phyloP scores from a whole-genome alignment of 2,797 vertebrate species.

The Coregonus ussuriensis region DNA sequence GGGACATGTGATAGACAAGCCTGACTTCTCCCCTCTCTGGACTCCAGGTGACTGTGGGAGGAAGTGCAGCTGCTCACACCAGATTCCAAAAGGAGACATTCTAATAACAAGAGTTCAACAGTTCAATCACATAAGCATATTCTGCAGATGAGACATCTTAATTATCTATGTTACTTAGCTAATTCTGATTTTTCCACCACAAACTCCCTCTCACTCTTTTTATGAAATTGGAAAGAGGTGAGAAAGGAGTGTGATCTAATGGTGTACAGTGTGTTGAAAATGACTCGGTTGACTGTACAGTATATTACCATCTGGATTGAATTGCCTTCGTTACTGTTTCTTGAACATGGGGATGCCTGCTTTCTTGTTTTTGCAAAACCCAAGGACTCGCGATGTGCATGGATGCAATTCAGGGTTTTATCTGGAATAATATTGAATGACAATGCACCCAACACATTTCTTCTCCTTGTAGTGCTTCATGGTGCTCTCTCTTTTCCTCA shows the following conservation, averaged over 20 bases:
- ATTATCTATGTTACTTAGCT: no score
- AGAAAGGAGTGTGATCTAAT: constrained; percentile 11
- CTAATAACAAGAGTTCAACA: no score
- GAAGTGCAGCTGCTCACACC: no score
- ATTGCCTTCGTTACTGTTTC: background rate
- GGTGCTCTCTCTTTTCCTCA: background rate
- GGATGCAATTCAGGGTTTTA: constrained; percentile 20
- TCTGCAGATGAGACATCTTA: no score
- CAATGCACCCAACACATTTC: background rate
- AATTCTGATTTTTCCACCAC: no score
- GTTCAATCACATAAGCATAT: no score
- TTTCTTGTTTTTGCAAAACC: background rate
- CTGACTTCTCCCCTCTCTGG: no score
- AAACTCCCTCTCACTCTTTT: constrained; percentile 4
- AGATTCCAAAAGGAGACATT: no score
- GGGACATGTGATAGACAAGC: no score
- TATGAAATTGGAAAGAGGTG: background rate
- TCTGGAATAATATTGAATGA: background rate
- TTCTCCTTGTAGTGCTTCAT: constrained; percentile 23
- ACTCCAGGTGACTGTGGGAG: no score
- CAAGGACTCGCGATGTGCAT: constrained; percentile 7
- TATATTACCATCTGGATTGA: constrained; percentile 8
- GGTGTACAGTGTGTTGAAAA: constrained; percentile 5
- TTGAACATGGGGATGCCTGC: background rate
- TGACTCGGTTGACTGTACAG: background rate